Percentiles rank a stretch among this genome's conserved stretches.
These are phyloP conservation scores for Drosophila neotestacea DNA, from an alignment of 2,888 invertebrate species.

Conservation along the genomic window DNA sequence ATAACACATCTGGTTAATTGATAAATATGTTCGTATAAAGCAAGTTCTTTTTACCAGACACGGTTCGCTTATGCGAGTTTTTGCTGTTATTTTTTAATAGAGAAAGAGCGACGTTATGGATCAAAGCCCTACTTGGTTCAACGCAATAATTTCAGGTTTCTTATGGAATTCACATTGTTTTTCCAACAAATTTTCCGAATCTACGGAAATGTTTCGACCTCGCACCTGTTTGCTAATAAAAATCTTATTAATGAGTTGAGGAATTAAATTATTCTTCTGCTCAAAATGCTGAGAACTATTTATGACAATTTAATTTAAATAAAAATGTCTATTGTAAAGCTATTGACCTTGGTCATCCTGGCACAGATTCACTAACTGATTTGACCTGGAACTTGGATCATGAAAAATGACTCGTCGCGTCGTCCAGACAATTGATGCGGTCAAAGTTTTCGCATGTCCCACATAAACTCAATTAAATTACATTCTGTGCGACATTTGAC, in stretches of 20 bases:
- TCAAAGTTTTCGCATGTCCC: conserved; percentile 24
- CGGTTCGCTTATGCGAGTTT: background rate
- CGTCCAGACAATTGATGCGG: conserved; percentile 11
- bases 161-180: conserved; percentile 16
- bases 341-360: background rate
- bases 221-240: conserved; percentile 52
- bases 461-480: conserved; percentile 33
- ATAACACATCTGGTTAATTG: background rate
- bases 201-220: conserved; percentile 58
- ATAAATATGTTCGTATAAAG: background rate
- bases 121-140: conserved; percentile 2
- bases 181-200: conserved; percentile 16
- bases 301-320: conserved; percentile 12
- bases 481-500: conserved; percentile 28
- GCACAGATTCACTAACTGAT: background rate
- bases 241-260: conserved; percentile 24
- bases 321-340: background rate
- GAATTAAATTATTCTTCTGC: background rate
- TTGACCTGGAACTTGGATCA: conserved; percentile 43
- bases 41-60: background rate
- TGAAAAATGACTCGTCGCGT: conserved; percentile 7
- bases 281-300: background rate
- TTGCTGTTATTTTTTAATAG: background rate
- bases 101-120: background rate
- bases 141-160: conserved; percentile 17